phyloP scores from a whole-genome alignment of 2,113 vertebrate species.

The Columbina picui region DNA sequence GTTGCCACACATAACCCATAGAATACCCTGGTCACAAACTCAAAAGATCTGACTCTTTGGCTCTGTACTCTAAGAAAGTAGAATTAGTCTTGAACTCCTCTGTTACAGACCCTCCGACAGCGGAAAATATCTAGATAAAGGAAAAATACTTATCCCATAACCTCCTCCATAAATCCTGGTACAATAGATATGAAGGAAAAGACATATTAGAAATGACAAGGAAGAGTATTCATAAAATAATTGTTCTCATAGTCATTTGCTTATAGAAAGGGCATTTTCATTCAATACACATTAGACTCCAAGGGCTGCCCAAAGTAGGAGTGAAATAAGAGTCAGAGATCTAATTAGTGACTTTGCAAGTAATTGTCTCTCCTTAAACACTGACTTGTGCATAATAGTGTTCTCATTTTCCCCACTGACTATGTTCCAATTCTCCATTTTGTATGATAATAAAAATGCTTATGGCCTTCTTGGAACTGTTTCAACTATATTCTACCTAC shows the following conservation, averaged over 20 bases:
- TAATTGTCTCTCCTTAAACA: not conserved
- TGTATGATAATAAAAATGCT: not conserved
- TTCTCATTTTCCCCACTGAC: not conserved
- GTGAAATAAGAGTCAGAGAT: not conserved
- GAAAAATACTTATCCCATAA: not conserved
- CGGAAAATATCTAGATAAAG: not conserved
- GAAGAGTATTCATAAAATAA: not conserved
- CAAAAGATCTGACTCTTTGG: not conserved
- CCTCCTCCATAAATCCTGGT: not conserved
- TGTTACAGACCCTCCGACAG: not conserved
- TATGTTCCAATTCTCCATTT: not conserved
- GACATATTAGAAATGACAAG: not conserved
- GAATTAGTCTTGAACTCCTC: not conserved
- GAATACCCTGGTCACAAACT: not conserved
- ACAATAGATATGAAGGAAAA: not conserved
- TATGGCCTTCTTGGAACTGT: not conserved
- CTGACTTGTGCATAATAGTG: not conserved
- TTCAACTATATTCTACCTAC: not conserved
- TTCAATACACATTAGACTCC: not conserved
- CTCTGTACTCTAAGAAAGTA: not conserved
- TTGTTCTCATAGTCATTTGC: not conserved
- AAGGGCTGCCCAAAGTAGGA: not conserved
- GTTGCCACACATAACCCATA: not conserved
- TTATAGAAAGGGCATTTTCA: not conserved
- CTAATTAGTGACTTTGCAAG: not conserved